Evolutionary conservation across 2,113 vertebrate species (phyloP).

Genomic region (Lates calcarifer): DNA sequence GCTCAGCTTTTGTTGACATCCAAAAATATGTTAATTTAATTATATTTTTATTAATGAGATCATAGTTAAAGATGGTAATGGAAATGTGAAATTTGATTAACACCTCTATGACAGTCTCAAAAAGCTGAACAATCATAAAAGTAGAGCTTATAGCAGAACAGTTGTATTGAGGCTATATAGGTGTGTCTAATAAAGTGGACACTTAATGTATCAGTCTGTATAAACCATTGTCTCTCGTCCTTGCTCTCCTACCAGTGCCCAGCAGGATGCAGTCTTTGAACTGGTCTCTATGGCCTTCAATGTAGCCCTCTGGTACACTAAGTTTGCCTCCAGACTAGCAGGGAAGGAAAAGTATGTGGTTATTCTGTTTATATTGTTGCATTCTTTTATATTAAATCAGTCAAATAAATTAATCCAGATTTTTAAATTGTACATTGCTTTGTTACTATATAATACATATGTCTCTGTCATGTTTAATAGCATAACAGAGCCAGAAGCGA

Average conservation of each 20-base stretch:
- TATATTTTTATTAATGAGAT: too few species aligned
- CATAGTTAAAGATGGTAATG: too few species aligned
- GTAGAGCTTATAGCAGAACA: background rate
- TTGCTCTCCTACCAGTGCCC: conserved; percentile 84
- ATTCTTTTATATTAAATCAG: background rate
- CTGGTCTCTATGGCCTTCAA: conserved; percentile 97
- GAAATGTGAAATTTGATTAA: background rate
- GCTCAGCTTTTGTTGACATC: too few species aligned
- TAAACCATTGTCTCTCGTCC: conserved; percentile 14
- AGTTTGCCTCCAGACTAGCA: conserved; percentile 94
- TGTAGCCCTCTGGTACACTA: conserved; percentile 96
- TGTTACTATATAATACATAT: background rate
- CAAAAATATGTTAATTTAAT: too few species aligned
- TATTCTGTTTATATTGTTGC: background rate
- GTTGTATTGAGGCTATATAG: background rate
- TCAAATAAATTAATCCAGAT: background rate
- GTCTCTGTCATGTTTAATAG: conserved; percentile 75
- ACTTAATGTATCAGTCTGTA: background rate
- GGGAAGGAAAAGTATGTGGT: conserved; percentile 94
- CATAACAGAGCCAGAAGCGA: conserved; percentile 95
- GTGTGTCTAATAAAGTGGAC: background rate
- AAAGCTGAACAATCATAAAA: background rate
- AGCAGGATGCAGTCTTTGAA: conserved; percentile 97
- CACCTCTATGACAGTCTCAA: background rate
- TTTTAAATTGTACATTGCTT: background rate